phyloP scores from a whole-genome alignment of 2,888 invertebrate genomes.

The Balanococcus diminutus region DNA sequence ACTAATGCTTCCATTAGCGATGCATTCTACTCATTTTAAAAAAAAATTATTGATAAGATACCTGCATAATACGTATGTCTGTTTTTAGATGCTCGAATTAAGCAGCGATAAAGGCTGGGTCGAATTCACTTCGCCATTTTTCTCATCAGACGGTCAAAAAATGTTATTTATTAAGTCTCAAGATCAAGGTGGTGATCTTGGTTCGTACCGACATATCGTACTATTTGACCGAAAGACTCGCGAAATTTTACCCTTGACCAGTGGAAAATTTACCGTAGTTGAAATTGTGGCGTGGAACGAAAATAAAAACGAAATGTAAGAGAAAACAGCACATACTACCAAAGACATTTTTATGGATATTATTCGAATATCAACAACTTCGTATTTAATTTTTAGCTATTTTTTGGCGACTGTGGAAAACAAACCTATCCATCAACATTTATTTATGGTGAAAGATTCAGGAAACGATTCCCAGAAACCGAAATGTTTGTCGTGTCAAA shows the following conservation, averaged over 20 bases:
- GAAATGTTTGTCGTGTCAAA: constrained; percentile 77
- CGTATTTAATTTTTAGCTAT: constrained; percentile 68
- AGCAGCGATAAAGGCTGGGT: constrained; percentile 69
- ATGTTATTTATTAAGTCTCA: constrained; percentile 78
- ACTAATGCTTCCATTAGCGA: not conserved
- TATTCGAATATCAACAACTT: not conserved
- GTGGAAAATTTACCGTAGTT: constrained; percentile 73
- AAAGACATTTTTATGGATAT: not conserved
- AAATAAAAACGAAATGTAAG: constrained; percentile 71
- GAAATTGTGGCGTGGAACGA: constrained; percentile 77
- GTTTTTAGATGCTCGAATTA: constrained; percentile 46
- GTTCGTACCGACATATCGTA: constrained; percentile 53
- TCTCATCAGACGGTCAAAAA: constrained; percentile 68
- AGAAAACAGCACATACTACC: too few relatives aligned
- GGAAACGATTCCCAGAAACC: constrained; percentile 61
- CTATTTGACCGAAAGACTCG: constrained; percentile 48
- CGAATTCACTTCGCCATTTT: constrained; percentile 65
- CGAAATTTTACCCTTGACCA: constrained; percentile 64
- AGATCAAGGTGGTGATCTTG: constrained; percentile 61
- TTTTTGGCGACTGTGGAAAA: constrained; percentile 78
- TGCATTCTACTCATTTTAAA: too few relatives aligned
- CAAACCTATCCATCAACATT: constrained; percentile 72
- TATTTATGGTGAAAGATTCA: constrained; percentile 56
- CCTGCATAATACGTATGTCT: too few relatives aligned
- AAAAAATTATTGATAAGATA: too few relatives aligned